A percentile compares a stretch with the other conserved stretches of the same genome.
Evolutionary conservation across 2,797 vertebrate genomes (phyloP).

Genomic region (Karalla daura): DNA sequence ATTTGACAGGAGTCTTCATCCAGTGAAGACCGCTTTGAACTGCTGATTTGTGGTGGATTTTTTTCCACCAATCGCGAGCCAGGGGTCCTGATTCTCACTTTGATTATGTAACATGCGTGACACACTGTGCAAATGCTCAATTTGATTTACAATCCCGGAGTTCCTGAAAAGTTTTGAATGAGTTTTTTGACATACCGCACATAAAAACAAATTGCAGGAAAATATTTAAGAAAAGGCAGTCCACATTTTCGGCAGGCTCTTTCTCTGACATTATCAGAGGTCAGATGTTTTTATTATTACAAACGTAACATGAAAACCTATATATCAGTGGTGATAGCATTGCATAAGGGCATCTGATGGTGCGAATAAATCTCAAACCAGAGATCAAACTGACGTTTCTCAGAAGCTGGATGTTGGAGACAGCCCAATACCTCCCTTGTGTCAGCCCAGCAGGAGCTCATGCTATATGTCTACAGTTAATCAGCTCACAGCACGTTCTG

Average conservation of each 20-base stretch:
- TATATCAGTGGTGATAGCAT: background rate
- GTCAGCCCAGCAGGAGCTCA: slow-evolving; percentile 21
- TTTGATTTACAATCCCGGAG: slow-evolving; percentile 60
- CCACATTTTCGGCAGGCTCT: background rate
- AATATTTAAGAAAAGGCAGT: slow-evolving; percentile 4
- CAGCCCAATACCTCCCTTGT: slow-evolving; percentile 29
- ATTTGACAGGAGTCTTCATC: slow-evolving; percentile 37
- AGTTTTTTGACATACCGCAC: slow-evolving; percentile 33
- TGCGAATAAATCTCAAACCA: slow-evolving; percentile 25
- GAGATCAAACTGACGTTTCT: slow-evolving; percentile 27
- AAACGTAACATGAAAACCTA: slow-evolving; percentile 1
- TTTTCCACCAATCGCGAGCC: slow-evolving; percentile 49
- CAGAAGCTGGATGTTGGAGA: slow-evolving; percentile 25
- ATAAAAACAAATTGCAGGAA: slow-evolving; percentile 32
- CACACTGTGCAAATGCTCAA: slow-evolving; percentile 34
- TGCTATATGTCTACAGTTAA: slow-evolving; percentile 24
- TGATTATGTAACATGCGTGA: slow-evolving; percentile 65
- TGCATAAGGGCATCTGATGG: slow-evolving; percentile 20
- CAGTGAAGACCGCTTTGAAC: slow-evolving; percentile 66
- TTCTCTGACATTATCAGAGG: background rate
- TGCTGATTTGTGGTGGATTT: slow-evolving; percentile 71
- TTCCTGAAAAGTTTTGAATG: slow-evolving; percentile 57
- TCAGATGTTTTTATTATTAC: background rate
- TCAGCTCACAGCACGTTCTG: slow-evolving; percentile 26
- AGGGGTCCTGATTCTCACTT: slow-evolving; percentile 64